A percentile compares a stretch with the other conserved stretches of the same genome.
Evolutionary conservation across 1,140 invertebrate species (phyloP).

Genomic region (Ctenoplectra terminalis): DNA sequence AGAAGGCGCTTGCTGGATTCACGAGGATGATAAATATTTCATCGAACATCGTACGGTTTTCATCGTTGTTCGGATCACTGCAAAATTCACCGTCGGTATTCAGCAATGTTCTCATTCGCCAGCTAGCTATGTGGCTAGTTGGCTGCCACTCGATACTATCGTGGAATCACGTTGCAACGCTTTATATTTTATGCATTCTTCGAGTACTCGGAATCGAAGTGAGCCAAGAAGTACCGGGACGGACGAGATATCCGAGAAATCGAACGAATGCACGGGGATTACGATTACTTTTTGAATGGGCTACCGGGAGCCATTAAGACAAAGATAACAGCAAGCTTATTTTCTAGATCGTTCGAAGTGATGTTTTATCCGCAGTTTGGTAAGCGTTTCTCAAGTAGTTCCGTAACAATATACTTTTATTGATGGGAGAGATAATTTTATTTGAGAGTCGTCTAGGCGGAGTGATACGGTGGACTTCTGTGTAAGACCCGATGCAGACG

Average conservation of each 20-base stretch:
- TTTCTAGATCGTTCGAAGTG: background rate
- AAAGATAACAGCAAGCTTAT: background rate
- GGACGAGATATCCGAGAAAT: slow-evolving; percentile 51
- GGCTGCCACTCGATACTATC: slow-evolving; percentile 29
- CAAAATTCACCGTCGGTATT: slow-evolving; percentile 54
- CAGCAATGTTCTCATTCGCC: slow-evolving; percentile 50
- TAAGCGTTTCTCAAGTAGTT: no score
- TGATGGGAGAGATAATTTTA: no score
- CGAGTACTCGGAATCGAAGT: slow-evolving; percentile 14
- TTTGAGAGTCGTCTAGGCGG: no score
- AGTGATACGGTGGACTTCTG: no score
- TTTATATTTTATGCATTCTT: slow-evolving; percentile 71
- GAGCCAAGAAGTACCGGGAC: slow-evolving; percentile 37
- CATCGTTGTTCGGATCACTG: slow-evolving; percentile 44
- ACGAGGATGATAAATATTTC: slow-evolving; percentile 64
- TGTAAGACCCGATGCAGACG: no score
- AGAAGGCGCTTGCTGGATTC: slow-evolving; percentile 3
- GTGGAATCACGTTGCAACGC: slow-evolving; percentile 40
- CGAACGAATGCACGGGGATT: slow-evolving; percentile 15
- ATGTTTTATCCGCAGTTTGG: no score
- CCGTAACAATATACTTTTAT: no score
- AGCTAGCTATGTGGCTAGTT: slow-evolving; percentile 27
- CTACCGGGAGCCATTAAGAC: slow-evolving; percentile 55
- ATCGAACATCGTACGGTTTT: slow-evolving; percentile 53
- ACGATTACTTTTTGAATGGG: slow-evolving; percentile 39